Base-by-base conservation (phyloP, 1,140 invertebrate species). In the Sweltsa coloradensis region DNA sequence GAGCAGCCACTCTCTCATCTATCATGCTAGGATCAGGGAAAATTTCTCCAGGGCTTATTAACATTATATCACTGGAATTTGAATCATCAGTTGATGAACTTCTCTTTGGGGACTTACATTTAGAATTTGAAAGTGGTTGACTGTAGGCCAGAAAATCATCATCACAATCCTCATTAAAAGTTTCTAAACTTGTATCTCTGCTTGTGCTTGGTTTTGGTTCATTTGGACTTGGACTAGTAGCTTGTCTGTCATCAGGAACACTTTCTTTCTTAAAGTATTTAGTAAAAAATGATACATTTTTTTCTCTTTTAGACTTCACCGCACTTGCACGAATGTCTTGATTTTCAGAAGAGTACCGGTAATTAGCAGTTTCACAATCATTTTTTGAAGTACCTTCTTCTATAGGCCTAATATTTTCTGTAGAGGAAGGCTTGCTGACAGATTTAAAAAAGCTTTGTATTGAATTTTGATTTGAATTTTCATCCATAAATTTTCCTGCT, bases 401-500 rank as follows among this genome's bases (percentile, higher is more conserved):
- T n/a, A n/a, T n/a, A 42, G 41, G 19, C 6, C 22, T 37, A 37
- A 14, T 37, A 37, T 18, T 14, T n/a, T 37, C 14, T 5, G 34
- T 14, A 5, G 22, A n/a, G 16, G 34, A 18, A n/a, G 34, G 41
- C 5, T 14, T 14, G 5, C n/a, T 34, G 9, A 16, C 19, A 42
- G 16, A 13, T 23, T 46, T 46, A 22, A 50, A 50, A 25, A 45
- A 49, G 19, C 19, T 24, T 11, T 49, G 14, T 5, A 49, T 49
- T 31, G 40, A 25, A 27, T 22, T 49, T 42, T 49, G 21, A n/a
- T 39, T 11, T 42, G 76, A 75, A 52, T 74, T 75, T 34, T 59
- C 61, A 51, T 79, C 71, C 55, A 80, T 69, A 68, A 91, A 91
- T 64, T 90, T 90, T 2, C 79, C 75, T 16, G 81, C 84, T 52